Conservation (phyloP, 2,113 vertebrate genomes). For the Chaenocephalus aceratus region DNA sequence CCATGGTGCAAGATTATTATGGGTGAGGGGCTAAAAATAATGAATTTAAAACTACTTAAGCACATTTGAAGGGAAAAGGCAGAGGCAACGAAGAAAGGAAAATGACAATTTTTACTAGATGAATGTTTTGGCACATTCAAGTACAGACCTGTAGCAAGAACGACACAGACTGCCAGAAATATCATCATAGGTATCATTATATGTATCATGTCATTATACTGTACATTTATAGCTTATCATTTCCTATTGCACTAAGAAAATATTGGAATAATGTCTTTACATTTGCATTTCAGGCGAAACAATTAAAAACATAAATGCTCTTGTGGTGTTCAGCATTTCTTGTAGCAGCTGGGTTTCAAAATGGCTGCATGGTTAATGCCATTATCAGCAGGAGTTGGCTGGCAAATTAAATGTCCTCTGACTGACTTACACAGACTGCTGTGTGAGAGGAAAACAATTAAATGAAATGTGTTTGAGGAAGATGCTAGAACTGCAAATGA, state of each 20-base stretch:
- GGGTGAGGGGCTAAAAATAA: constrained; percentile 60
- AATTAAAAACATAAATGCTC: neutral
- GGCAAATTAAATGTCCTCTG: constrained; percentile 40
- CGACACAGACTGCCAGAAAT: neutral
- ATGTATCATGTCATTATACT: neutral
- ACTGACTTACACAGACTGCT: constrained; percentile 26
- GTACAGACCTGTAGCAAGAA: constrained; percentile 3
- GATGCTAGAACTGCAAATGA: constrained; percentile 17
- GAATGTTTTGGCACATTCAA: too few species aligned
- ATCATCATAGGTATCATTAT: neutral
- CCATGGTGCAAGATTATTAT: constrained; percentile 59
- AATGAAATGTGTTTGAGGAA: constrained; percentile 32
- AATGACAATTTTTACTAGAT: constrained; percentile 1
- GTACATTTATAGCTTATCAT: neutral
- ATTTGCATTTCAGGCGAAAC: neutral
- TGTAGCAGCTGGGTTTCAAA: constrained; percentile 24
- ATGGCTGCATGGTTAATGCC: constrained; percentile 20
- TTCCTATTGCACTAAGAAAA: neutral
- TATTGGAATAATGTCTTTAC: neutral
- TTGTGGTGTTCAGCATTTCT: neutral
- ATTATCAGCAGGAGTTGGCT: constrained; percentile 40
- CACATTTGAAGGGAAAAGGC: constrained; percentile 38
- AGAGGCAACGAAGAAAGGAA: constrained; percentile 15
- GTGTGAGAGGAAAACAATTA: constrained; percentile 24
- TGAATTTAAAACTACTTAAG: constrained; percentile 55